Evolutionary conservation across 2,797 vertebrate species (phyloP).

Genomic region (Nasua narica): DNA sequence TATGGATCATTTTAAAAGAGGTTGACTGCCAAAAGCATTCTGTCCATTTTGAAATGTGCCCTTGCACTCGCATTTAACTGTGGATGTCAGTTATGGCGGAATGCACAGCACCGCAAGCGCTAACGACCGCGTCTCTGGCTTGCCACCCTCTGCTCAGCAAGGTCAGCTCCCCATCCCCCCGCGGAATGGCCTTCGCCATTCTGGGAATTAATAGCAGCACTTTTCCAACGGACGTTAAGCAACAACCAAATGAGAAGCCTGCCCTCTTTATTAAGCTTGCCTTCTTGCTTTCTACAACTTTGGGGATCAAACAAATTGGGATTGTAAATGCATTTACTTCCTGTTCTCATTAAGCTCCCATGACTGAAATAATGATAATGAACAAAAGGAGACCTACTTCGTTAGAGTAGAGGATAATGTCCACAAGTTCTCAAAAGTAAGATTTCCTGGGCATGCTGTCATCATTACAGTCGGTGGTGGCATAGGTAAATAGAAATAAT

Average conservation of each 20-base stretch:
- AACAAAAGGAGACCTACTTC: slow-evolving; percentile 22
- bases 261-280: neutral
- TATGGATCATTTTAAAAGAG: slow-evolving; percentile 58
- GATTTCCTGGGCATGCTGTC: neutral
- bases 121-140: neutral
- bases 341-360: slow-evolving; percentile 29
- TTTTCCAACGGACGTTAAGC: neutral
- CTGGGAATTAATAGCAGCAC: neutral
- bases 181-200: neutral
- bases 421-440: neutral
- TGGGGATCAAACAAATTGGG: neutral
- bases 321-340: neutral
- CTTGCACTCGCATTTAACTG: neutral
- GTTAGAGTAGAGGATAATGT: neutral
- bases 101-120: neutral
- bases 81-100: neutral
- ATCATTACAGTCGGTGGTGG: neutral
- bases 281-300: neutral
- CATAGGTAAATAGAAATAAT: neutral
- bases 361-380: neutral
- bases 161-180: neutral
- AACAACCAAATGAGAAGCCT: neutral
- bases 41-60: slow-evolving; percentile 21
- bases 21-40: slow-evolving; percentile 60
- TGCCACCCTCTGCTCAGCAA: neutral